These are phyloP conservation scores for Falco biarmicus DNA, from an alignment of 2,797 vertebrate species.

Conservation along the genomic window DNA sequence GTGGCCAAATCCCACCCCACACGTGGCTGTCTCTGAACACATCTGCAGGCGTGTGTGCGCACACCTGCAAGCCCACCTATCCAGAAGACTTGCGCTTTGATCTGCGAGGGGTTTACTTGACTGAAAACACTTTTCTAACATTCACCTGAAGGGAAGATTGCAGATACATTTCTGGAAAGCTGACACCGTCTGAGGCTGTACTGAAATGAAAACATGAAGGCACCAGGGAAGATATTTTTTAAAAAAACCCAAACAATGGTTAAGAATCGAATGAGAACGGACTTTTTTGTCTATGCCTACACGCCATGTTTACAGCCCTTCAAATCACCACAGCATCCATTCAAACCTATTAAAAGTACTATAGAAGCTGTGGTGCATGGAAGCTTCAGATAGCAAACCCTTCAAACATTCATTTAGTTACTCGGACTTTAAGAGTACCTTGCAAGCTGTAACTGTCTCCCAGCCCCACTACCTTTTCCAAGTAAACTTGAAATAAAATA, in stretches of 20 bases:
- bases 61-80: accelerated
- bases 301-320: background rate
- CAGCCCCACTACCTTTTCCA: background rate
- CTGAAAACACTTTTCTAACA: background rate
- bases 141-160: background rate
- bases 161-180: background rate
- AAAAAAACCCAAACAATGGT: background rate
- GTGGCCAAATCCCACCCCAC: accelerated
- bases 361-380: background rate
- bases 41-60: accelerated
- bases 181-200: background rate
- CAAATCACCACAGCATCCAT: background rate
- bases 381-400: background rate
- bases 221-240: background rate
- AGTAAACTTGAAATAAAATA: background rate
- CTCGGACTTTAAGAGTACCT: background rate
- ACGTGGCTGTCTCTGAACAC: accelerated
- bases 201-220: background rate
- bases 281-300: background rate
- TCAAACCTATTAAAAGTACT: background rate
- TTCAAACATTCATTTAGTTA: background rate
- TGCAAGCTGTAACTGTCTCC: background rate
- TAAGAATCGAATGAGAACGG: background rate
- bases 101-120: background rate
- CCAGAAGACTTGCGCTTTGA: background rate